Base-by-base conservation (phyloP, 2,797 vertebrate genomes). In the Danio jaintianensis region DNA sequence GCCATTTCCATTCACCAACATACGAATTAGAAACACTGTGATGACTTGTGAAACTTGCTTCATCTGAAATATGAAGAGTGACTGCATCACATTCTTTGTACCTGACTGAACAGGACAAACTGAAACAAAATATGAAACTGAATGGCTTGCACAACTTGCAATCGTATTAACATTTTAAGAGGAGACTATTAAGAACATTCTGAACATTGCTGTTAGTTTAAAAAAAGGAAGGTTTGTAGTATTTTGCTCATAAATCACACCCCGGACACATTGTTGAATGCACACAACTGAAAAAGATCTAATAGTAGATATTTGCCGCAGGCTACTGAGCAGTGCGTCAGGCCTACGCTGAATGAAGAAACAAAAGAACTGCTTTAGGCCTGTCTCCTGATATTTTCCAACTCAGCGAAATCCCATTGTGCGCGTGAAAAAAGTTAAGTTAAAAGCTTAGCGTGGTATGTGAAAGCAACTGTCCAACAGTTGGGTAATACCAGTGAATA, bases 351-450 rank as follows among this genome's bases (percentile, higher is more conserved):
- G 89, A 89, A 93, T 89, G 87, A 88, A 89, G 88, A 89, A 94
- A 96, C 95, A 95, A 95, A 96, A 90, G 93, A 89, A 90, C 90
- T 90, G 93, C 93, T 95, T 93, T 95, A 93, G 94, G 94, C 94
- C 94, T 94, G 95, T 95, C 95, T 95, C 94, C 94, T 95, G 93
- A 92, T 93, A 94, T 95, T 96, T 96, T 96, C 93, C 94, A 95
- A 94, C 94, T 96, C 96, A 95, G 94, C 94, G 92, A 95, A 96
- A 95, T 94, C 91, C 93, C 88, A 94, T 96, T 96, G 93, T 95
- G 90, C 83, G 84, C 87, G 87, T 86, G 36, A 92, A 93, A 94
- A 94, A 95, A 95, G 94, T 95, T 92, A 94, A 93, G 92, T 95
- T 95, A 94, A 94, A 95, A 94, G 95, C 95, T 96, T 95, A 95